Evolutionary conservation across 2,888 invertebrate genomes (phyloP).

Genomic region (Leptopilina drosophilae): DNA sequence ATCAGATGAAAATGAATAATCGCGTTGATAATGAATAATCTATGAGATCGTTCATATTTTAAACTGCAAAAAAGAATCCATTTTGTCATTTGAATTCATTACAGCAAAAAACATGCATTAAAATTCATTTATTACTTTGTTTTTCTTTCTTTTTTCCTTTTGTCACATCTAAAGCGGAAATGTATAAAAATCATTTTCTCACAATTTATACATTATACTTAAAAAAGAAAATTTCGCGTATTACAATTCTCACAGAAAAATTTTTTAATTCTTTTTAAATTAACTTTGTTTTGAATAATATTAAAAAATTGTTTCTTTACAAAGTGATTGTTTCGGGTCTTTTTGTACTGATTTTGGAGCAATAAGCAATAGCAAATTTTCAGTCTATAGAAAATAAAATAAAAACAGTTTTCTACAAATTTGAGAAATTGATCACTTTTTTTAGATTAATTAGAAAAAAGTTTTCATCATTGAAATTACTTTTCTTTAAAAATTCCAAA

Average conservation of each 20-base stretch:
- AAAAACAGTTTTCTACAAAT: background rate
- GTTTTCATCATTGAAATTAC: background rate
- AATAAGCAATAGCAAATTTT: background rate
- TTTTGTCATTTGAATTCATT: conserved; percentile 1
- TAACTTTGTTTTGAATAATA: background rate
- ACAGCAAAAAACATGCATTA: conserved; percentile 10
- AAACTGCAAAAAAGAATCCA: conserved; percentile 20
- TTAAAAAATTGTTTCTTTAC: background rate
- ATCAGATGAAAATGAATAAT: conserved; percentile 30
- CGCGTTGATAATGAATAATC: background rate
- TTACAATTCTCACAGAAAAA: conserved; percentile 9
- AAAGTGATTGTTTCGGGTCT: background rate
- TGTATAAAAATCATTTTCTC: conserved; percentile 31
- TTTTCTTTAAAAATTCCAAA: background rate
- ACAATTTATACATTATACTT: background rate
- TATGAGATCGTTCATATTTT: conserved; percentile 36
- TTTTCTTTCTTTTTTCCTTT: background rate
- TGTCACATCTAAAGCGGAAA: conserved; percentile 28
- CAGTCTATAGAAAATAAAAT: background rate
- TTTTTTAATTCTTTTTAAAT: background rate
- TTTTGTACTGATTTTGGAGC: conserved; percentile 21
- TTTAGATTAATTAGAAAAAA: too few relatives aligned
- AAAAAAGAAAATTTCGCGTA: background rate
- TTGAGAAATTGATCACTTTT: too few relatives aligned
- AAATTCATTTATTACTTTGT: background rate